These are phyloP conservation scores for Tricholaema leucomelas DNA, from an alignment of 2,113 vertebrate genomes.

Conservation along the genomic window DNA sequence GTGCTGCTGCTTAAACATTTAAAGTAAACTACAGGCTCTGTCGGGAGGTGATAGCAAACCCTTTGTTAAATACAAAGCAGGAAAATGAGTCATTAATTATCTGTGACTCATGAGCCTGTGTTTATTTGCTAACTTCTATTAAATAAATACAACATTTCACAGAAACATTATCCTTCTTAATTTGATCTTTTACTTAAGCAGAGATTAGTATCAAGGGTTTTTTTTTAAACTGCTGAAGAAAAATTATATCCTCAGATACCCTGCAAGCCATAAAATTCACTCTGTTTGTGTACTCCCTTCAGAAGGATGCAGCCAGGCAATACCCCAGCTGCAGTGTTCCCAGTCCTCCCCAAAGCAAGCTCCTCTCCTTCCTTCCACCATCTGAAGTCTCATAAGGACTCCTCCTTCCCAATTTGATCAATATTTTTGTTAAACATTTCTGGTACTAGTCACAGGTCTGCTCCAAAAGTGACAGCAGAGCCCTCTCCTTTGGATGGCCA, in stretches of 20 bases:
- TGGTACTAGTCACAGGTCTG: not conserved
- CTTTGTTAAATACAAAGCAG: not conserved
- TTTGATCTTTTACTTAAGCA: not conserved
- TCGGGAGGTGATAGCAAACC: not conserved
- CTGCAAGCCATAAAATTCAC: not conserved
- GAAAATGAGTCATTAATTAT: slow-evolving; percentile 18
- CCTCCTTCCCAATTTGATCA: not conserved
- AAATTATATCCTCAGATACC: not conserved
- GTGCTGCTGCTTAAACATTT: not conserved
- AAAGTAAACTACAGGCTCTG: not conserved
- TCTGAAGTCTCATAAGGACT: not conserved
- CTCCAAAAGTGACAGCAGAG: not conserved
- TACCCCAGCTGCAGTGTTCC: fast-evolving
- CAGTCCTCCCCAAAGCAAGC: not conserved
- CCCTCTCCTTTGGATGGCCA: not conserved
- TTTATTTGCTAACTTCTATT: slow-evolving; percentile 19
- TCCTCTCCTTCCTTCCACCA: not conserved
- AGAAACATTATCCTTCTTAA: slow-evolving; percentile 9
- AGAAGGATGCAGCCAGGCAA: not conserved
- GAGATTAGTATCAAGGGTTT: not conserved
- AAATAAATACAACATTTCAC: slow-evolving; percentile 1
- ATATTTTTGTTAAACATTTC: not conserved
- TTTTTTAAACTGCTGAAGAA: not conserved
- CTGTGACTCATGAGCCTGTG: not conserved
- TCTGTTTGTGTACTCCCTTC: not conserved